These are phyloP conservation scores for Andricus curvator DNA, from an alignment of 2,888 invertebrate species.

Conservation along the genomic window DNA sequence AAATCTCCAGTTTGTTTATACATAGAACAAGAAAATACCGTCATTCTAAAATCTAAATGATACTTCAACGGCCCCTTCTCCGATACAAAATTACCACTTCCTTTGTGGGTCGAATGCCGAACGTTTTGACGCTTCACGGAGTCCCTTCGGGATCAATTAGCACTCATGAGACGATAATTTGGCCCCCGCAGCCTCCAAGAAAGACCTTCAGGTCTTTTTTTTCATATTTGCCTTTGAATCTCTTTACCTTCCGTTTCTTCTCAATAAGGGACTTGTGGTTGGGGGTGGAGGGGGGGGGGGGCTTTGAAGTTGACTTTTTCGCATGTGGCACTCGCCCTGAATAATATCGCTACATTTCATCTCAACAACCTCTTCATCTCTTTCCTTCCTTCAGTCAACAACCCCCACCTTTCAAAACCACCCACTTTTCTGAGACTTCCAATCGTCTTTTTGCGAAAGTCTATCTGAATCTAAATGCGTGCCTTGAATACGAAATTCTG, in stretches of 20 bases:
- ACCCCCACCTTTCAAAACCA: neutral
- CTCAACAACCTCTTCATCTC: neutral
- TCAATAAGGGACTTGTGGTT: neutral
- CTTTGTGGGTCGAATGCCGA: slow-evolving; percentile 1
- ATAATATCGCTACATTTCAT: neutral
- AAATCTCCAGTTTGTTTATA: neutral
- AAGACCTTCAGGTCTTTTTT: neutral
- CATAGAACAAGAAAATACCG: neutral
- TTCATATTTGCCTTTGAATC: neutral
- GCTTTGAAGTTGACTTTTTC: neutral
- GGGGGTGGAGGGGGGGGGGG: too few species aligned
- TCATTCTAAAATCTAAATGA: neutral
- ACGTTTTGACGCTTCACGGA: slow-evolving; percentile 1
- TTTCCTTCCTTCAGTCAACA: neutral
- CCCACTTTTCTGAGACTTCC: neutral
- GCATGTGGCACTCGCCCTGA: neutral
- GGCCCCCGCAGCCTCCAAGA: neutral
- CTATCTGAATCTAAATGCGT: slow-evolving; percentile 15
- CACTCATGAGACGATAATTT: slow-evolving; percentile 9
- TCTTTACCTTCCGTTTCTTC: neutral
- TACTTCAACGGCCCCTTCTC: neutral
- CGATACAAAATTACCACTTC: neutral
- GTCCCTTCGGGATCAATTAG: slow-evolving; percentile 11
- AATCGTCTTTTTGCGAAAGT: neutral
- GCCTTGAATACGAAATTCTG: slow-evolving; percentile 19